phyloP scores from a whole-genome alignment of 30 jellyfish, hydroid and myxozoan genomes.

The Kudoa iwatai region DNA sequence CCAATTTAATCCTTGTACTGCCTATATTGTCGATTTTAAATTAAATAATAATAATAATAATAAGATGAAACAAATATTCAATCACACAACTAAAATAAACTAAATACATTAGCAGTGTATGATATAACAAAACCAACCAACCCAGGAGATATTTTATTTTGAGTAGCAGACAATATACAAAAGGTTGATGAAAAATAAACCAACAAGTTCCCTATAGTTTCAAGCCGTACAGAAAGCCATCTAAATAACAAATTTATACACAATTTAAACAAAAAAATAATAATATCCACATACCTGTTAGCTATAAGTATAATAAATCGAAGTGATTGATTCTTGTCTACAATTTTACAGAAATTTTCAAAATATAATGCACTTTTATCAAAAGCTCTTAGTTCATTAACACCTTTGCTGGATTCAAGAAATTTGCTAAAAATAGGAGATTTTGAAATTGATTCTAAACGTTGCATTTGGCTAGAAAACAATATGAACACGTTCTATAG shows the following conservation, averaged over 20 bases:
- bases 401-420: constrained; percentile 68
- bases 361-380: constrained; percentile 8
- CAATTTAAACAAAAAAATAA: constrained; percentile 1
- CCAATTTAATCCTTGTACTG: constrained; percentile 58
- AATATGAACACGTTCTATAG: constrained; percentile 35
- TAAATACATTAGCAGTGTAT: constrained; percentile 30
- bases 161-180: constrained; percentile 8
- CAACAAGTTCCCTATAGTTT: constrained; percentile 32
- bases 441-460: constrained; percentile 34
- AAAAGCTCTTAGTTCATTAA: constrained; percentile 32
- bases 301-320: constrained; percentile 20
- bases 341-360: constrained; percentile 9
- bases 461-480: constrained; percentile 72
- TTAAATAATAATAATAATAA: too few species aligned
- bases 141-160: constrained; percentile 25
- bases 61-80: constrained; percentile 1
- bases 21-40: too few species aligned
- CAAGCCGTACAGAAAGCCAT: constrained; percentile 95
- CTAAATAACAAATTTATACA: constrained; percentile 4
- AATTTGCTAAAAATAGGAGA: constrained; percentile 65
- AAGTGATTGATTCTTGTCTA: constrained; percentile 42
- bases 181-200: constrained; percentile 42
- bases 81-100: background rate
- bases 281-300: constrained; percentile 12
- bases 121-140: constrained; percentile 57